Percentiles rank a stretch among this genome's conserved stretches.
These are phyloP conservation scores for Oxycera nigricornis DNA, from an alignment of 2,888 invertebrate species.

Conservation along the genomic window DNA sequence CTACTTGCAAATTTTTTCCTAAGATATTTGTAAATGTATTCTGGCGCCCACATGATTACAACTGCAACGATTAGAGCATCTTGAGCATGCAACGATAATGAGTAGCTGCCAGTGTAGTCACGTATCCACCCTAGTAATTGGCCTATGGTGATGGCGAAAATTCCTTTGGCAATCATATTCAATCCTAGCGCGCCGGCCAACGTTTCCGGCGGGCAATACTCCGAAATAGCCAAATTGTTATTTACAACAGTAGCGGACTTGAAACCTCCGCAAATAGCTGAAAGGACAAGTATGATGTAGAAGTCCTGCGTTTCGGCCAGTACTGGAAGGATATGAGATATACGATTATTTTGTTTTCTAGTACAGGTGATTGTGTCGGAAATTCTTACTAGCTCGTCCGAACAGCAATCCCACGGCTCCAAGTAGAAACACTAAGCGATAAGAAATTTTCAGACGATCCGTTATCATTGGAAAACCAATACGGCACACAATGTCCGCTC, in stretches of 20 bases:
- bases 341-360: not conserved
- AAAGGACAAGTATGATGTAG: constrained; percentile 64
- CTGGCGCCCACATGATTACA: constrained; percentile 67
- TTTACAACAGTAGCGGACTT: constrained; percentile 78
- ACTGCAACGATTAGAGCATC: constrained; percentile 66
- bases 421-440: constrained; percentile 69
- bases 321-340: constrained; percentile 57
- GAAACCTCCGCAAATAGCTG: constrained; percentile 72
- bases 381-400: constrained; percentile 40
- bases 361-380: not conserved
- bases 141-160: constrained; percentile 71
- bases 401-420: constrained; percentile 68
- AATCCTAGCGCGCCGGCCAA: constrained; percentile 74
- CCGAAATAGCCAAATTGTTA: constrained; percentile 73
- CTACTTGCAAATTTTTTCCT: constrained; percentile 45
- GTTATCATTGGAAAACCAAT: constrained; percentile 70
- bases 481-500: constrained; percentile 72
- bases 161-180: constrained; percentile 75
- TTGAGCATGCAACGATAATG: constrained; percentile 70
- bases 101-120: constrained; percentile 70
- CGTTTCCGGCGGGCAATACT: constrained; percentile 68
- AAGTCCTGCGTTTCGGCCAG: constrained; percentile 69
- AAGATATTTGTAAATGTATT: constrained; percentile 64
- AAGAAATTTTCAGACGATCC: constrained; percentile 68
- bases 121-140: constrained; percentile 71